Evolutionary conservation across 1,140 invertebrate species (phyloP), one percentile per base, ranked within the genome.

Genomic region (Arctopsyche grandis): DNA sequence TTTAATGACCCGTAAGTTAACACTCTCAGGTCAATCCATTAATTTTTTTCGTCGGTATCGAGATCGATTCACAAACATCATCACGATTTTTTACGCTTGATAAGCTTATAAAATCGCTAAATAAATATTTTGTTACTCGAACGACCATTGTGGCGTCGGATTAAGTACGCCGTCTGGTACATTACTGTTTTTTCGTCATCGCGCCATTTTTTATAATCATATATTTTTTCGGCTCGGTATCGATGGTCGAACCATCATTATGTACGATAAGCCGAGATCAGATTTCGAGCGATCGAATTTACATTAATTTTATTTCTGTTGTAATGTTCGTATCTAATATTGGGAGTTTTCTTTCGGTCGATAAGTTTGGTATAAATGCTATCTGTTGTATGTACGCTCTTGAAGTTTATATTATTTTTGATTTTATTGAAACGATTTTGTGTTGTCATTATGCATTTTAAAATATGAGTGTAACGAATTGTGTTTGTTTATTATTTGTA

Each of bases 41-140:
- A 48, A 48, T 75, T 24, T 75, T 26, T 66, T 66, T 19, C 60
- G 19, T 52, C 16, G 16, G 10, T 52, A 66, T 66, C 69, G 26
- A 24, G 48, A 56, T 56, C 48, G 71, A 58, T 56, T 16, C 26
- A 75, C 71, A 26, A 58, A 58, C 26, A 75, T 58, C 46, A 75
- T 75, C 71, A 75, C 71, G 71, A 56, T 56, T 58, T 71, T 71
- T 71, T 71, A 71, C 69, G 46, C 69, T 71, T 58, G 71, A 66
- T 66, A 26, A 75, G 71, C 71, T 75, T 75, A 26, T 75, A 75
- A 75, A 75, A 75, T 75, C 52, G 44, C 43, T 44, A 58, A 75
- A 75, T 75, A 52, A 71, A 71, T 71, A 71, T 46, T 71, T 44
- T 48, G 38, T 71, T 71, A 66, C 22, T 29, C 14, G 24, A 9